phyloP scores from a whole-genome alignment of 1,140 invertebrate genomes.

The Cyphomyrmex costatus region DNA sequence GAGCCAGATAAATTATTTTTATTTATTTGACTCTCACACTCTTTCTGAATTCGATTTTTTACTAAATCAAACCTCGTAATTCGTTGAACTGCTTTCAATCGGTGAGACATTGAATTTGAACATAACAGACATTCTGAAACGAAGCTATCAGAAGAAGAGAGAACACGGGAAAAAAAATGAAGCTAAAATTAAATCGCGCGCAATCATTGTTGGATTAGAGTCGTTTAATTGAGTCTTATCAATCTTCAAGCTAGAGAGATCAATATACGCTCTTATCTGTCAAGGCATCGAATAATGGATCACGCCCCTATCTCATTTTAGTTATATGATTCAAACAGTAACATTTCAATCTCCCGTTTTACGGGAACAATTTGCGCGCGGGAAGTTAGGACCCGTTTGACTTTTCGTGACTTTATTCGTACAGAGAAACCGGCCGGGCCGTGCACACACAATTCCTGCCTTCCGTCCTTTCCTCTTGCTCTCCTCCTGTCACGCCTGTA shows the following conservation, averaged over 20 bases:
- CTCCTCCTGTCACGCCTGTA: constrained; percentile 71
- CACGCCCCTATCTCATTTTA: neutral
- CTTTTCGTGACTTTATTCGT: neutral
- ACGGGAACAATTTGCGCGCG: neutral
- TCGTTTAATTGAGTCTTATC: constrained; percentile 14
- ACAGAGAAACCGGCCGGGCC: constrained; percentile 5
- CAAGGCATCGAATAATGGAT: neutral
- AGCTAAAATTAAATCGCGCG: constrained; percentile 16
- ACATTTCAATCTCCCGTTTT: constrained; percentile 2
- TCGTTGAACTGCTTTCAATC: neutral
- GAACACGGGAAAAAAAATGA: neutral
- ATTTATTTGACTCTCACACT: too few relatives aligned
- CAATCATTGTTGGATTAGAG: neutral
- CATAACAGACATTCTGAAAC: neutral
- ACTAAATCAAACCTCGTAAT: neutral
- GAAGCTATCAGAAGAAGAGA: neutral
- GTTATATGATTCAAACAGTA: constrained; percentile 19
- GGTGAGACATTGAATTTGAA: neutral
- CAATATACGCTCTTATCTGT: neutral
- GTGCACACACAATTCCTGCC: neutral
- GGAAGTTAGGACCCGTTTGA: neutral
- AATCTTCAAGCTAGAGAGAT: neutral
- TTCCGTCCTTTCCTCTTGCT: constrained; percentile 30
- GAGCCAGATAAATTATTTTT: too few relatives aligned
- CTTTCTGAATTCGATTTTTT: neutral